phyloP scores from a whole-genome alignment of 1,140 invertebrate genomes.

The Cydia amplana region DNA sequence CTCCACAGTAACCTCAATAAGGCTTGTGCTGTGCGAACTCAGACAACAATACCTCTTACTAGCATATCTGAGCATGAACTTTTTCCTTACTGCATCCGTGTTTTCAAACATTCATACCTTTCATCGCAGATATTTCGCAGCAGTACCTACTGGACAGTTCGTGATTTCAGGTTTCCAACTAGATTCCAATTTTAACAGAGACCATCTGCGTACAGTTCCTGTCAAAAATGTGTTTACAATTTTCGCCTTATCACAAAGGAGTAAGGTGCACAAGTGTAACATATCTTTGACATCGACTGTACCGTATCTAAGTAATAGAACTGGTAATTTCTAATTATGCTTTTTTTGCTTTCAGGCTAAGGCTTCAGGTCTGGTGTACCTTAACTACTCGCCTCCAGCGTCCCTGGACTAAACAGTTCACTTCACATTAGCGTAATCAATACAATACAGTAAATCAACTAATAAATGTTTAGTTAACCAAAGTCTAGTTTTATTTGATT shows the following conservation, averaged over 20 bases:
- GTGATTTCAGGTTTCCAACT: too few species aligned
- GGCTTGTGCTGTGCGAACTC: too few species aligned
- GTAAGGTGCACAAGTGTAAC: too few species aligned
- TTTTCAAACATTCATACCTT: too few species aligned
- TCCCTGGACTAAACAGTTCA: constrained; percentile 72
- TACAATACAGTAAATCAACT: constrained; percentile 12
- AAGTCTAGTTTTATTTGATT: constrained; percentile 20
- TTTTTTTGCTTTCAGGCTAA: constrained; percentile 75
- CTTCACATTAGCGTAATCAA: constrained; percentile 14
- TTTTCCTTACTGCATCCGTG: too few species aligned
- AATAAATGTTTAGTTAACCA: constrained; percentile 34
- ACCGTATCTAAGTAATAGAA: background rate
- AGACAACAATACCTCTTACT: too few species aligned
- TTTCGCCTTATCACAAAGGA: too few species aligned
- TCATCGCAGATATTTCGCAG: too few species aligned
- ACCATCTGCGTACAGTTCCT: background rate
- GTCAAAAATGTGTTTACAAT: too few species aligned
- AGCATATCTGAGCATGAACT: too few species aligned
- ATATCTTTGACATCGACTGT: background rate
- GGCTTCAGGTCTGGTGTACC: constrained; percentile 79
- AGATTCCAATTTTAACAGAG: background rate
- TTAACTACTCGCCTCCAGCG: constrained; percentile 81
- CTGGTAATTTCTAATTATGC: background rate
- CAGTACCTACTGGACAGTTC: too few species aligned
- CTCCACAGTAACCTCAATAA: too few species aligned